Evolutionary conservation across 2,888 invertebrate species (phyloP).

Genomic region (Trisateles emortualis): DNA sequence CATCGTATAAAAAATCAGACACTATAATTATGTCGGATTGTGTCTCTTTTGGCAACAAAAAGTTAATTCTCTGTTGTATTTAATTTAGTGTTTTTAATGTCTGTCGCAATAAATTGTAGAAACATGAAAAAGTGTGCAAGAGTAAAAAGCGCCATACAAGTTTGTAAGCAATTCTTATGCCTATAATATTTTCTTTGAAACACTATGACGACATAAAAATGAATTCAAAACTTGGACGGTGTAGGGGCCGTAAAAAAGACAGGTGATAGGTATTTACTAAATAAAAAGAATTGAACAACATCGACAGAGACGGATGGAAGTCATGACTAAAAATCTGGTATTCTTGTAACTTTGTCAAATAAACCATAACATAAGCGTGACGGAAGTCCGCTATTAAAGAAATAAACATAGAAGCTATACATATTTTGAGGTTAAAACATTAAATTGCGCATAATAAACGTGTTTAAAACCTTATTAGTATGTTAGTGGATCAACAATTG

Average conservation of each 20-base stretch:
- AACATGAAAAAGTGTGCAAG: not conserved
- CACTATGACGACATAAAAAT: too few species aligned
- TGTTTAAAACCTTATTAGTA: slow-evolving; percentile 1
- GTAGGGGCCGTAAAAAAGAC: too few species aligned
- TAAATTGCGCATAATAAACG: not conserved
- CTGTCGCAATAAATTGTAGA: not conserved
- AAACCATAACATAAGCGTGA: not conserved
- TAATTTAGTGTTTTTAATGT: not conserved
- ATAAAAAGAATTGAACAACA: too few species aligned
- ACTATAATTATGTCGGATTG: slow-evolving; percentile 9
- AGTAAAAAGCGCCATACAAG: too few species aligned
- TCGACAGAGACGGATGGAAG: too few species aligned
- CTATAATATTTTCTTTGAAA: too few species aligned
- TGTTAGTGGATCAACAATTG: slow-evolving; percentile 7
- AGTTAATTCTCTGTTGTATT: not conserved
- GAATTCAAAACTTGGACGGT: too few species aligned
- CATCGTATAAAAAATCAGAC: slow-evolving; percentile 5
- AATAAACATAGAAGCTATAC: not conserved
- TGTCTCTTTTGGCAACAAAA: slow-evolving; percentile 10
- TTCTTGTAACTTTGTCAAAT: not conserved
- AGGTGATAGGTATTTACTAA: too few species aligned
- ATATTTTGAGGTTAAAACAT: not conserved
- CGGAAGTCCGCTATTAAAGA: not conserved
- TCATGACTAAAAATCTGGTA: not conserved
- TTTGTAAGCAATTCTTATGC: too few species aligned